phyloP scores from a whole-genome alignment of 2,888 invertebrate genomes.

The Parapristionchus giblindavisi region DNA sequence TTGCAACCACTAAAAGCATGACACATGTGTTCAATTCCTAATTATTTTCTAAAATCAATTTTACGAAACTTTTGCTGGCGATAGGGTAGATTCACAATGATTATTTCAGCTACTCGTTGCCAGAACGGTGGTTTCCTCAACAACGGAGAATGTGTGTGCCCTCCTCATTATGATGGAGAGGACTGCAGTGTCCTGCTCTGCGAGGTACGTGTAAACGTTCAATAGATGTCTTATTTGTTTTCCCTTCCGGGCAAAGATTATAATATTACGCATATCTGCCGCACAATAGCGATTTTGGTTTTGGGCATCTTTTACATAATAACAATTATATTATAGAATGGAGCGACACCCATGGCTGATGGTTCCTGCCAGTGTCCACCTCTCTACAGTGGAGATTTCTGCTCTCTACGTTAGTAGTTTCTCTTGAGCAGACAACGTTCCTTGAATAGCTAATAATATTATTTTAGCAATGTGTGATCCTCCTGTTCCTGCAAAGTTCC shows the following conservation, averaged over 20 bases:
- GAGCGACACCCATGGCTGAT: slow-evolving; percentile 46
- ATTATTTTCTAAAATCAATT: neutral
- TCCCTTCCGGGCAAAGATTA: slow-evolving; percentile 6
- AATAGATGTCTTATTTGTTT: too few species aligned
- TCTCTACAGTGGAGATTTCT: slow-evolving; percentile 55
- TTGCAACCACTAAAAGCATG: neutral
- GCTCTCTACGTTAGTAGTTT: slow-evolving; percentile 48
- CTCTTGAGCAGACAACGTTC: neutral
- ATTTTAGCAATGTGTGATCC: slow-evolving; percentile 56
- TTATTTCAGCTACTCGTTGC: slow-evolving; percentile 41
- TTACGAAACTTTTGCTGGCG: too few species aligned
- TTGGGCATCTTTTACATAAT: too few species aligned
- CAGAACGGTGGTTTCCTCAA: slow-evolving; percentile 54
- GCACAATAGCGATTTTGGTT: too few species aligned
- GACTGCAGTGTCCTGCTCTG: slow-evolving; percentile 28
- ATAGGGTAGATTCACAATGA: neutral
- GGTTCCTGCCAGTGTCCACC: slow-evolving; percentile 51
- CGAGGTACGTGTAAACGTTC: slow-evolving; percentile 13
- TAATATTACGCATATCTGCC: neutral
- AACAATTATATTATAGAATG: too few species aligned
- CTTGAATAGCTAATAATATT: neutral
- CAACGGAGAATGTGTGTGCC: slow-evolving; percentile 60
- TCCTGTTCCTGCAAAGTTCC: slow-evolving; percentile 54
- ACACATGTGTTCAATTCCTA: neutral
- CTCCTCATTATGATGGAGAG: slow-evolving; percentile 37